Base-by-base conservation (phyloP, 2,888 invertebrate species). In the Eucera pruinosa region DNA sequence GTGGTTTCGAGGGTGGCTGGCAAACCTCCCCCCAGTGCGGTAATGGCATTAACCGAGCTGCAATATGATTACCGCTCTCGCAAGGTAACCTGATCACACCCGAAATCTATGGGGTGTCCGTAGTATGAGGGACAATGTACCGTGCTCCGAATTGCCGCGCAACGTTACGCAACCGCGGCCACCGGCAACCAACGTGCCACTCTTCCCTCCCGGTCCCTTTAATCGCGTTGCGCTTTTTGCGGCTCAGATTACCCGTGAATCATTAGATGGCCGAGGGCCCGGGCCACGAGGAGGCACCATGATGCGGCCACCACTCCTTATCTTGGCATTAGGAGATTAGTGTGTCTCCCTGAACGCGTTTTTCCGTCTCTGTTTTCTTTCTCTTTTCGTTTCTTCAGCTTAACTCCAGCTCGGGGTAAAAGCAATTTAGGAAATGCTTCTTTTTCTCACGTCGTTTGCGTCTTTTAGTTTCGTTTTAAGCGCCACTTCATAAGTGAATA, bases 1-100 rank as follows among this genome's bases (percentile, higher is more conserved):
- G 73, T 78, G 84, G 81, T 75, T 78, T 76, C 80, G 81, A 84
- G 87, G 89, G 86, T 86, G 83, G 86, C 86, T 86, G 85, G 78
- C 87, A 85, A 82, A 85, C 77, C 80, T 71, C 62, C 67, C 85
- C 82, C 77, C 67, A 83, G 88, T 88, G 90, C 89, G 90, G 90
- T 92, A 92, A 92, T 91, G 90, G 90, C 90, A 92, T 92, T 92
- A 92, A 90, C 91, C 89, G 87, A 91, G 89, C 91, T 90, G 90
- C 91, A 92, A 92, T 92, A 91, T 91, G 91, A 92, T 92, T 92
- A 92, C 89, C 89, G 90, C 88, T 90, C 88, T 89, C 88, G 89
- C 87, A 90, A 91, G 91, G 92, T 92, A 92, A 92, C 91, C 89
- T 89, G 91, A 92, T 92, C 91, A 91, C 86, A 89, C 88, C 88